A percentile compares a stretch with the other conserved stretches of the same genome.
Conservation (phyloP, 30 jellyfish, hydroid and myxozoan species). For the Haliclystus octoradiatus region DNA sequence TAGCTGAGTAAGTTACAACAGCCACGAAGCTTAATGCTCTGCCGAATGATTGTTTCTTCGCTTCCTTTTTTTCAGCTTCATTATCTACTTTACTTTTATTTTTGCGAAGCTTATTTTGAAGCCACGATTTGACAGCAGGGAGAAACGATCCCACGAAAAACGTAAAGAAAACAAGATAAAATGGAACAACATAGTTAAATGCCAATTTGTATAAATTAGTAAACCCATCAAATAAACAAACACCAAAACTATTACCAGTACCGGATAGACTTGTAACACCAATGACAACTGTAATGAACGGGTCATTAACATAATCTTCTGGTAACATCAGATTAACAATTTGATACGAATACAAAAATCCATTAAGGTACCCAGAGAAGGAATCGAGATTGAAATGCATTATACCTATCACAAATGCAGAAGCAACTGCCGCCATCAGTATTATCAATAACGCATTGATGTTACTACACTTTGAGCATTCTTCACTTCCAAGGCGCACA, state of each 20-base stretch:
- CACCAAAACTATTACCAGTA: slow-evolving; percentile 80
- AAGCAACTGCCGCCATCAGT: slow-evolving; percentile 32
- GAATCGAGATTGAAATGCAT: slow-evolving; percentile 72
- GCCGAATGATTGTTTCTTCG: slow-evolving; percentile 63
- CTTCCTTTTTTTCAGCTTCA: neutral
- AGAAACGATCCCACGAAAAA: slow-evolving; percentile 38
- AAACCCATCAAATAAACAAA: slow-evolving; percentile 67
- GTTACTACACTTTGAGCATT: slow-evolving; percentile 44
- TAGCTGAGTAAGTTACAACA: slow-evolving; percentile 47
- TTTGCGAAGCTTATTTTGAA: slow-evolving; percentile 30
- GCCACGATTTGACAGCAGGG: no score
- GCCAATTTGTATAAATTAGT: slow-evolving; percentile 53
- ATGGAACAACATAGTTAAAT: slow-evolving; percentile 54
- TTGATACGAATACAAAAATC: slow-evolving; percentile 72
- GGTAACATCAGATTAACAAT: slow-evolving; percentile 35
- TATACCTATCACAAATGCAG: slow-evolving; percentile 28
- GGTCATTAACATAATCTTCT: slow-evolving; percentile 32
- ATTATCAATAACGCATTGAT: slow-evolving; percentile 20
- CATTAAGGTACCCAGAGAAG: slow-evolving; percentile 86
- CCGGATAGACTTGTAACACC: slow-evolving; percentile 70
- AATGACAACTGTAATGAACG: slow-evolving; percentile 48
- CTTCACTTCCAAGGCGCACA: slow-evolving; percentile 61
- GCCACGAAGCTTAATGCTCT: slow-evolving; percentile 79
- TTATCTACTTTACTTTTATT: neutral
- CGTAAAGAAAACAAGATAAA: slow-evolving; percentile 31